Conservation (phyloP, 2,113 vertebrate genomes). For the Sceloporus undulatus region DNA sequence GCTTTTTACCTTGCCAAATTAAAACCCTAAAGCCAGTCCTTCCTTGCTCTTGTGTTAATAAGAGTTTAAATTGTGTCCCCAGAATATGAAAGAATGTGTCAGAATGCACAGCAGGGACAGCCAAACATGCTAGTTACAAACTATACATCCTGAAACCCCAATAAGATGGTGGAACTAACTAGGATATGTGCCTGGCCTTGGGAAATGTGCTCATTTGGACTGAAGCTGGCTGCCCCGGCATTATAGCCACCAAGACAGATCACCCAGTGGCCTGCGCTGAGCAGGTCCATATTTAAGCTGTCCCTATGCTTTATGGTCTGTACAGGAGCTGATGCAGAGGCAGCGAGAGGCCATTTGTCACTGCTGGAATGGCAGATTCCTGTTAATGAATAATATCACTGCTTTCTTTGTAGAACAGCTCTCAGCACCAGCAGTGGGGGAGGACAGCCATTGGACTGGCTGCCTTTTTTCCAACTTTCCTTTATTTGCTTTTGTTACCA, state of each 20-base stretch:
- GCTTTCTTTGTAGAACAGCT: slow-evolving; percentile 69
- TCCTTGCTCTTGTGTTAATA: neutral
- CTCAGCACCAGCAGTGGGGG: slow-evolving; percentile 38
- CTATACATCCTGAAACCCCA: slow-evolving; percentile 10
- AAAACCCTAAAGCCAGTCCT: neutral
- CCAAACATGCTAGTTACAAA: slow-evolving; percentile 27
- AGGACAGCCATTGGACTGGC: slow-evolving; percentile 23
- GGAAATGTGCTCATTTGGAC: slow-evolving; percentile 79
- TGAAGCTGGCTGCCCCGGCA: slow-evolving; percentile 73
- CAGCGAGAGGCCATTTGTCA: slow-evolving; percentile 88
- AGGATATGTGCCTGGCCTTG: slow-evolving; percentile 27
- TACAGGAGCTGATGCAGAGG: slow-evolving; percentile 83
- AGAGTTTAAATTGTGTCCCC: neutral
- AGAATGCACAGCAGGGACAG: neutral
- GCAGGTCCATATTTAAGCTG: slow-evolving; percentile 95
- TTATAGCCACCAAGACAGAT: slow-evolving; percentile 83
- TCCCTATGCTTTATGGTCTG: slow-evolving; percentile 93
- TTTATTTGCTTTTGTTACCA: slow-evolving; percentile 43
- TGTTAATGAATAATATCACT: slow-evolving; percentile 91
- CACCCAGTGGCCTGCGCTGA: slow-evolving; percentile 83
- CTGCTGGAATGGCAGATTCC: slow-evolving; percentile 93
- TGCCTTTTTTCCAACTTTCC: accelerated
- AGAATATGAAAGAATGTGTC: neutral
- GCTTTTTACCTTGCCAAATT: neutral
- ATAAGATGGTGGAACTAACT: slow-evolving; percentile 12